Evolutionary conservation across 2,113 vertebrate genomes (phyloP).

Genomic region (Lanius ludovicianus): DNA sequence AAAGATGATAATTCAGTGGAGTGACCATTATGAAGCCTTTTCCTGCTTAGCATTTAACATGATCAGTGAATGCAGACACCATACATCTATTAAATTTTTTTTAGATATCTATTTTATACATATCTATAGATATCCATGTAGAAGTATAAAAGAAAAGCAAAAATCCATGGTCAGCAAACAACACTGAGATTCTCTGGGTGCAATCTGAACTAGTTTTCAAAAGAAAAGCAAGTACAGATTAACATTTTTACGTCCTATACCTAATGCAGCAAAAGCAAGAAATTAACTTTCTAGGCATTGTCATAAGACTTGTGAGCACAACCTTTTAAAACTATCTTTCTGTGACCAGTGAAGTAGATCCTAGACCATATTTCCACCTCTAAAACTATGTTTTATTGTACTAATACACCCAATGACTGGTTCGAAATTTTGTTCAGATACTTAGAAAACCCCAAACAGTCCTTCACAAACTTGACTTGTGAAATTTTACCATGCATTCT

Average conservation of each 20-base stretch:
- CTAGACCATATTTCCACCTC: background rate
- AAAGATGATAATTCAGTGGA: background rate
- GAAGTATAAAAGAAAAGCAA: background rate
- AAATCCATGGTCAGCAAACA: background rate
- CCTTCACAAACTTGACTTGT: background rate
- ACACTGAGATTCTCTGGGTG: background rate
- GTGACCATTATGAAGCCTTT: background rate
- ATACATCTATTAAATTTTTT: background rate
- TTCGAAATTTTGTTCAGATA: background rate
- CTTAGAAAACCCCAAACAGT: background rate
- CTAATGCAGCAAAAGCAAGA: background rate
- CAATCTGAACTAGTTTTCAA: background rate
- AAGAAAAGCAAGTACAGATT: background rate
- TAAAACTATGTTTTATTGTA: background rate
- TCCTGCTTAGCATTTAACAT: background rate
- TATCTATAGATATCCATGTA: too few relatives aligned
- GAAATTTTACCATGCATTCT: background rate
- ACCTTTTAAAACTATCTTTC: background rate
- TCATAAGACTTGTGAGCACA: background rate
- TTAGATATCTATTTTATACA: background rate
- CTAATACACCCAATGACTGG: background rate
- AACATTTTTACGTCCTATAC: background rate
- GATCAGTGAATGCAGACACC: background rate
- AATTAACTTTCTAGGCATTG: background rate
- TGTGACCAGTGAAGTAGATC: background rate